These are phyloP conservation scores for Saimiri boliviensis DNA, from an alignment of 2,113 vertebrate species.

Conservation along the genomic window DNA sequence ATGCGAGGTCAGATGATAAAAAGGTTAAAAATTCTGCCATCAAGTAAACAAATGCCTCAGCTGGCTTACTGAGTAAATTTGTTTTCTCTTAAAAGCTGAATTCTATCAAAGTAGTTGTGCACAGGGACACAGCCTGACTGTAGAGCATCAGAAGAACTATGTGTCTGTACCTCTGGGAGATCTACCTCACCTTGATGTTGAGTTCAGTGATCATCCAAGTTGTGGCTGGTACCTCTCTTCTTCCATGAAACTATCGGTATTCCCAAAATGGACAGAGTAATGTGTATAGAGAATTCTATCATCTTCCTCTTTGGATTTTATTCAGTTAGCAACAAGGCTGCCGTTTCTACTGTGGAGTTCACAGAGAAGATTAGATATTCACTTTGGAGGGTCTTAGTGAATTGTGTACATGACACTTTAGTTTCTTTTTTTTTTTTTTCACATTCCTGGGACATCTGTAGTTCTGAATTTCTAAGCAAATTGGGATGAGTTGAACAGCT, in stretches of 20 bases:
- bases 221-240: neutral
- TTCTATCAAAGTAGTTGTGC: neutral
- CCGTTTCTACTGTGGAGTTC: neutral
- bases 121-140: neutral
- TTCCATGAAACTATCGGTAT: neutral
- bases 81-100: neutral
- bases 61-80: neutral
- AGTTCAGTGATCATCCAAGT: neutral
- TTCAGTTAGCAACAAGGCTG: neutral
- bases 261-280: neutral
- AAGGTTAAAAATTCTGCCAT: constrained; percentile 15
- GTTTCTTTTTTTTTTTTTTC: neutral
- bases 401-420: neutral
- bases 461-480: constrained; percentile 37
- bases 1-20: constrained; percentile 33
- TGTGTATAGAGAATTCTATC: neutral
- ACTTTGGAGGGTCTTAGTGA: neutral
- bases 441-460: neutral
- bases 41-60: neutral
- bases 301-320: neutral
- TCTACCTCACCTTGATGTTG: neutral
- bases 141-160: neutral
- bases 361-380: neutral
- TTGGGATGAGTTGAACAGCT: neutral
- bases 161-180: neutral